Percentiles rank a stretch among this genome's conserved stretches.
Conservation (phyloP, 2,888 invertebrate species). For the Cosmia trapezina region DNA sequence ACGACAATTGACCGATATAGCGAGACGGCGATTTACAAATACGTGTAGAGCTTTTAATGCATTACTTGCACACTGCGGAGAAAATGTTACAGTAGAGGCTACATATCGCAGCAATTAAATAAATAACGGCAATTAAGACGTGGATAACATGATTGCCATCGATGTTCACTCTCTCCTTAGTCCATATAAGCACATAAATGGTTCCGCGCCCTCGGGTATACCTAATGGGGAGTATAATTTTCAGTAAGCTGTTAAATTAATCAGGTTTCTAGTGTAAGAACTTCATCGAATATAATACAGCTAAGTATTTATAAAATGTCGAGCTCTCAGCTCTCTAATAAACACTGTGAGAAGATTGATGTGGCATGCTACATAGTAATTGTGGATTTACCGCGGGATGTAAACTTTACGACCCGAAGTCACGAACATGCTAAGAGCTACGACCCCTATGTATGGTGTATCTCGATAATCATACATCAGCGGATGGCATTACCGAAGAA, state of each 20-base stretch:
- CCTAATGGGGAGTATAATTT: conserved; percentile 56
- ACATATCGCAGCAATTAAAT: conserved; percentile 68
- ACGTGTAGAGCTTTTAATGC: conserved; percentile 64
- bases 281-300: conserved; percentile 31
- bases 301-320: conserved; percentile 31
- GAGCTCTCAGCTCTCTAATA: conserved; percentile 45
- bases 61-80: conserved; percentile 52
- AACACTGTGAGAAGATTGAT: conserved; percentile 64
- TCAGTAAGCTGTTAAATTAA: conserved; percentile 50
- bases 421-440: conserved; percentile 60
- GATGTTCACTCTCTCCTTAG: conserved; percentile 59
- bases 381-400: conserved; percentile 67
- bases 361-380: conserved; percentile 64
- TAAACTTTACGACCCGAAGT: conserved; percentile 58
- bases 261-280: conserved; percentile 44
- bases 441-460: conserved; percentile 49
- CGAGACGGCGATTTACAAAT: conserved; percentile 66
- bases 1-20: conserved; percentile 67
- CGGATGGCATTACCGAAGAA: conserved; percentile 54
- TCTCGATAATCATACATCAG: conserved; percentile 62
- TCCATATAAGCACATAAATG: conserved; percentile 57
- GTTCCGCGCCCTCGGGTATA: conserved; percentile 36
- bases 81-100: conserved; percentile 65
- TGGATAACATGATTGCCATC: conserved; percentile 58
- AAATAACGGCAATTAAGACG: conserved; percentile 62